Conservation (phyloP, 1,140 invertebrate species). For the Nomia melanderi region DNA sequence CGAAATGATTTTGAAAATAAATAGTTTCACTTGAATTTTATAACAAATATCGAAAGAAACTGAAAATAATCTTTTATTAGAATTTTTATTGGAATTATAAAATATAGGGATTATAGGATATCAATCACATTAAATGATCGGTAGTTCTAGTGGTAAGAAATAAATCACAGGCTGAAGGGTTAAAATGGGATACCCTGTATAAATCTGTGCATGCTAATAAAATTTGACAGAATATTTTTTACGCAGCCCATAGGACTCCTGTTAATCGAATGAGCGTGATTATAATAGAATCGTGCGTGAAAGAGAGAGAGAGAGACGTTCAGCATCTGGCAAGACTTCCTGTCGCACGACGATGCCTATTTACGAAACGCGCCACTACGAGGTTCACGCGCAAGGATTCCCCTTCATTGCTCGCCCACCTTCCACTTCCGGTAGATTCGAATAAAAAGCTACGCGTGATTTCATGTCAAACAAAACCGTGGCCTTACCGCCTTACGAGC, state of each 20-base stretch:
- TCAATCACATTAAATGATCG: too few species aligned
- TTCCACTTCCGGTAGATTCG: constrained; percentile 49
- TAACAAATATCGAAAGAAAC: too few species aligned
- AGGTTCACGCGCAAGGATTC: constrained; percentile 54
- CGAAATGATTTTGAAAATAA: too few species aligned
- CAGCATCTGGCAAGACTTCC: constrained; percentile 60
- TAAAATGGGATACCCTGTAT: too few species aligned
- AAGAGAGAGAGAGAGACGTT: constrained; percentile 26
- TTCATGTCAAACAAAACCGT: constrained; percentile 14
- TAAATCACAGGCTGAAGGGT: too few species aligned
- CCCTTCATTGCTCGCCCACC: constrained; percentile 35
- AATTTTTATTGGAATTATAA: too few species aligned
- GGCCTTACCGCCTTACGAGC: neutral
- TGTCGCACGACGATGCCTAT: constrained; percentile 49
- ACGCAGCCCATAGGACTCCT: neutral
- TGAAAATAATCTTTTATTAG: too few species aligned
- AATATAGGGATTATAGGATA: too few species aligned
- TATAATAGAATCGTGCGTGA: constrained; percentile 47
- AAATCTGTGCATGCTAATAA: too few species aligned
- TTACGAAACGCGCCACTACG: constrained; percentile 48
- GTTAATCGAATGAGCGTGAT: constrained; percentile 27
- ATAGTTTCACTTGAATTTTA: too few species aligned
- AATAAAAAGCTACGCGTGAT: constrained; percentile 52
- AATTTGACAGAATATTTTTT: neutral
- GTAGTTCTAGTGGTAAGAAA: too few species aligned